Evolutionary conservation across 2,797 vertebrate species (phyloP).

Genomic region (Mormyrops boulengeri): DNA sequence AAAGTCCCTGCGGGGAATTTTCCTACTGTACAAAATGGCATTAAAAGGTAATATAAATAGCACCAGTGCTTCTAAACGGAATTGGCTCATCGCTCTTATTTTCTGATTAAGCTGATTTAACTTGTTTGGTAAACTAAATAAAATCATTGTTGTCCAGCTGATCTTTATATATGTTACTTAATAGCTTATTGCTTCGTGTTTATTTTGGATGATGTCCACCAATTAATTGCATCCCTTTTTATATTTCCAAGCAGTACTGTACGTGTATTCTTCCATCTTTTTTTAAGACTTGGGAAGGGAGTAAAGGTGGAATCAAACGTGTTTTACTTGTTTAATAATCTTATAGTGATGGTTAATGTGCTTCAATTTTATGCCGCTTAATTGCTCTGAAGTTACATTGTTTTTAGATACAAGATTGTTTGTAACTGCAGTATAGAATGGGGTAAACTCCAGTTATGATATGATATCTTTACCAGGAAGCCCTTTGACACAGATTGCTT

Average conservation of each 20-base stretch:
- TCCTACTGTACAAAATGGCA: background rate
- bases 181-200: background rate
- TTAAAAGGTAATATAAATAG: background rate
- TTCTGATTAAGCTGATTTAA: background rate
- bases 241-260: background rate
- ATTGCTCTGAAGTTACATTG: background rate
- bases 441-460: background rate
- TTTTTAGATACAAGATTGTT: background rate
- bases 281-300: background rate
- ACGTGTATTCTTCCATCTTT: background rate
- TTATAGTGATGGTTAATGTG: background rate
- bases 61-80: background rate
- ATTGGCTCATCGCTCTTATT: background rate
- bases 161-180: background rate
- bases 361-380: background rate
- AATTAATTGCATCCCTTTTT: background rate
- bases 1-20: background rate
- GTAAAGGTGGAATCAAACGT: background rate
- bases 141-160: background rate
- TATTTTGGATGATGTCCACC: background rate
- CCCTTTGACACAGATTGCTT: background rate
- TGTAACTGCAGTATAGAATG: background rate
- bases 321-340: background rate
- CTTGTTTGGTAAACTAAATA: background rate
- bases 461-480: background rate